A percentile compares a stretch with the other conserved stretches of the same genome.
These are phyloP conservation scores for Gobio gobio DNA, from an alignment of 2,113 vertebrate genomes.

Conservation along the genomic window DNA sequence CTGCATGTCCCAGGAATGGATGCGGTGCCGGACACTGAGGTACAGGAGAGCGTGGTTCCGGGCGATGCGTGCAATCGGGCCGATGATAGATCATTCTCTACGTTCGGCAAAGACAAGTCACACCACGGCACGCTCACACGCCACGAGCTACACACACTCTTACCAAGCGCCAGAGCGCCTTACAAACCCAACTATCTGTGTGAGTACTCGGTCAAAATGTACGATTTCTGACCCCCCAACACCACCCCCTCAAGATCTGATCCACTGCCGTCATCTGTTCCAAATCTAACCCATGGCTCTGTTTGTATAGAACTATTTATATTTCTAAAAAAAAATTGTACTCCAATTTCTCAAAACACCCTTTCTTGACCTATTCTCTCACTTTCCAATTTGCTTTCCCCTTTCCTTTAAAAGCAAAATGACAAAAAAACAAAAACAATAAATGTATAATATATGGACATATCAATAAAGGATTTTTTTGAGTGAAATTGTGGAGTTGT, in stretches of 20 bases:
- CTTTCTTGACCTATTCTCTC: constrained; percentile 13
- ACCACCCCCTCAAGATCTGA: not conserved
- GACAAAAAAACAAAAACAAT: not conserved
- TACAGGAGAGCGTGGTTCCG: constrained; percentile 87
- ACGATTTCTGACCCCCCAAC: constrained; percentile 63
- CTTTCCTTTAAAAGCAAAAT: constrained; percentile 22
- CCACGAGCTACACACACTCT: constrained; percentile 94
- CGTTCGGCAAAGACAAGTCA: constrained; percentile 99
- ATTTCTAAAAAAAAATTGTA: constrained; percentile 31
- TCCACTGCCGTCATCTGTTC: constrained; percentile 1
- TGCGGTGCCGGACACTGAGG: constrained; percentile 96
- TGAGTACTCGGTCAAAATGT: constrained; percentile 87
- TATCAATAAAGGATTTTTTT: constrained; percentile 55
- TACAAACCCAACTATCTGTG: constrained; percentile 99
- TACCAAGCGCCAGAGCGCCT: constrained; percentile 92
- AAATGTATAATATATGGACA: constrained; percentile 22
- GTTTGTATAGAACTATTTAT: constrained; percentile 40
- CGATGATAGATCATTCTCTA: constrained; percentile 95
- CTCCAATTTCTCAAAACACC: constrained; percentile 10
- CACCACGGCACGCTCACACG: constrained; percentile 96
- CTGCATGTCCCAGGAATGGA: constrained; percentile 99
- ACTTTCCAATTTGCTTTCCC: constrained; percentile 35
- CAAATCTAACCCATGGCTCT: constrained; percentile 35
- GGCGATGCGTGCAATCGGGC: constrained; percentile 67
- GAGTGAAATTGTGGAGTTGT: constrained; percentile 68